Base-by-base conservation (phyloP, 2,113 vertebrate genomes). In the Boleophthalmus pectinirostris region DNA sequence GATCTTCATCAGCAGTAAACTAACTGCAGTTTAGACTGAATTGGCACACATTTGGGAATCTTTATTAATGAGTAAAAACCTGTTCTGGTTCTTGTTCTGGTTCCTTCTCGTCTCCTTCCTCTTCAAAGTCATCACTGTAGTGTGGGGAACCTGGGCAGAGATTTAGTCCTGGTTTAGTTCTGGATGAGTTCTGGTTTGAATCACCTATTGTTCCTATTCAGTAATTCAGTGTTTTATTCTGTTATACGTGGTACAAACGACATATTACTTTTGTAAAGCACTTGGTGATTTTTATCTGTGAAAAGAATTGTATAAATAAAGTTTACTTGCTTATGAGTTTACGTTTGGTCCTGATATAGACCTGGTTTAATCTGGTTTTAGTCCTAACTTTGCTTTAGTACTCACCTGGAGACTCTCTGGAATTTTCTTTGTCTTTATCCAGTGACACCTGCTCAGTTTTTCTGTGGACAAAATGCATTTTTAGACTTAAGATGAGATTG, bases 121-220 rank as follows among this genome's bases (percentile, higher is more conserved):
- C 94, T 86, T 98, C 95, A 95, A 98, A 98, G 86, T 98, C 95
- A 46, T 97, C 95, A 84, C 95, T 98, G 83, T 97, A 96, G 73
- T 91, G 90, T 69, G 85, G 95, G 89, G 85, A 93, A 82, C 43
- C 88, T 77, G 81, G 5, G n/a, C 14, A 38, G 38, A n/a, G 29
- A 7, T 21, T 5, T 15, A 60, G 57, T 16, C 57, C 57, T 29
- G 5, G 24, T 21, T 70, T 4, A 0, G 0, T 56, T 7, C 53
- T 56, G 8, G 20, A 6, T 54, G 5, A 21, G 20, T 56, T 6
- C n/a, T 21, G 20, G 18, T 54, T 21, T 54, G 7, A 10, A 29
- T 29, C 29, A 29, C 29, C 29, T 29, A 29, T 29, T 29, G 29
- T 29, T 4, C 29, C 2, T 29, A 29, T 29, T 29, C 29, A 29